Conservation (phyloP, 2,797 vertebrate genomes). For the Neosilurus mollespiculum region DNA sequence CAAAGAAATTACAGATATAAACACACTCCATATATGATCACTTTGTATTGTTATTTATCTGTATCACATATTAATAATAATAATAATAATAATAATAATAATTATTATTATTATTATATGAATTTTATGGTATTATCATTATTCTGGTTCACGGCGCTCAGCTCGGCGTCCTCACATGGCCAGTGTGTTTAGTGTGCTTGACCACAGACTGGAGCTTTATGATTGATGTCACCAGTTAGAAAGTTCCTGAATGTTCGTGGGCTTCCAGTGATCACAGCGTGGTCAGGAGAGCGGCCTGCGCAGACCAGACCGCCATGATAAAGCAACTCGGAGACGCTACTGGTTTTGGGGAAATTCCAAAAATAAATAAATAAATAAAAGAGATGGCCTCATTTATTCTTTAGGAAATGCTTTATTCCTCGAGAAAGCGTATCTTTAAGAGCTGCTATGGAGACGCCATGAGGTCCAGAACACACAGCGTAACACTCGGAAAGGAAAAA, state of each 20-base stretch:
- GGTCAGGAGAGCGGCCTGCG: slow-evolving; percentile 51
- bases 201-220: slow-evolving; percentile 18
- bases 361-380: background rate
- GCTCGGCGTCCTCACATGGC: slow-evolving; percentile 28
- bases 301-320: slow-evolving; percentile 61
- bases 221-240: slow-evolving; percentile 49
- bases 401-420: background rate
- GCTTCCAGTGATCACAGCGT: slow-evolving; percentile 48
- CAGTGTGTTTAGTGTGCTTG: slow-evolving; percentile 29
- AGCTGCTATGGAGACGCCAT: slow-evolving; percentile 2
- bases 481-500: slow-evolving; percentile 7
- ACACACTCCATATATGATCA: too few species aligned
- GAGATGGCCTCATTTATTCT: background rate
- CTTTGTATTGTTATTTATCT: too few species aligned
- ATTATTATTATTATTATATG: too few species aligned
- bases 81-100: too few species aligned
- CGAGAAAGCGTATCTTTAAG: background rate
- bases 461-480: background rate
- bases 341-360: slow-evolving; percentile 25
- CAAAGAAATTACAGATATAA: too few species aligned
- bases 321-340: slow-evolving; percentile 57
- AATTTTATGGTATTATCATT: too few species aligned
- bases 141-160: background rate
- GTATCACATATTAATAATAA: too few species aligned
- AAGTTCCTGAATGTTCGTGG: slow-evolving; percentile 24